These are phyloP conservation scores for Silurus aristotelis DNA, from an alignment of 2,797 vertebrate species.

Conservation along the genomic window DNA sequence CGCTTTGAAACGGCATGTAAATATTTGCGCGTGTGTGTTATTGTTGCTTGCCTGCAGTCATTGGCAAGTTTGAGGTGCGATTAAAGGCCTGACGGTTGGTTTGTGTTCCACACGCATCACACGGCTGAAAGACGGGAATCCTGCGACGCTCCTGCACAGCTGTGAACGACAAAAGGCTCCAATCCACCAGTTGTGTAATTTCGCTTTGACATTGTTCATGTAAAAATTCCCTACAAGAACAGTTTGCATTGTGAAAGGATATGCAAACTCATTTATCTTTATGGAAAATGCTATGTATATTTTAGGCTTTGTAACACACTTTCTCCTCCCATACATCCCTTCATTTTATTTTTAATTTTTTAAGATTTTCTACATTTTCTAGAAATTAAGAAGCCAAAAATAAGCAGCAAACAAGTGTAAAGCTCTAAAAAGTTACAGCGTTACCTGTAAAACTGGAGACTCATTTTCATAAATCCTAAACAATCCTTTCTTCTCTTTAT, in stretches of 20 bases:
- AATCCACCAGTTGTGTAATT: background rate
- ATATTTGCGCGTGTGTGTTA: conserved; percentile 74
- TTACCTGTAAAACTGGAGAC: background rate
- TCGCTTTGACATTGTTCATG: background rate
- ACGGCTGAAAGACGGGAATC: conserved; percentile 22
- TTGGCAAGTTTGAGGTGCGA: conserved; percentile 37
- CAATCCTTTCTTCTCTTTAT: too few species aligned
- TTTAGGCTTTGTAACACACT: background rate
- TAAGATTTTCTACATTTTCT: too few species aligned
- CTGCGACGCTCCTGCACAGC: background rate
- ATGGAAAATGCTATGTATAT: background rate
- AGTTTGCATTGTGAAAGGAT: background rate
- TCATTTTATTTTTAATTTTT: too few species aligned
- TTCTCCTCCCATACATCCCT: background rate
- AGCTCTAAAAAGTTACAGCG: background rate
- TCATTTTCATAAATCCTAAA: background rate
- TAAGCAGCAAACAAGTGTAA: too few species aligned
- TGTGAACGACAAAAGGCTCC: background rate
- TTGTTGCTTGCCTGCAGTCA: conserved; percentile 67
- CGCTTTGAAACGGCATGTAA: conserved; percentile 72
- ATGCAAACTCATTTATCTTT: conserved; percentile 8
- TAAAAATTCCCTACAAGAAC: background rate
- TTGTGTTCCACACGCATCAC: background rate
- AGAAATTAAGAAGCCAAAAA: too few species aligned
- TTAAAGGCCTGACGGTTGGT: conserved; percentile 37